Base-by-base conservation (phyloP, 2,888 invertebrate species). In the Drosophila borborema region DNA sequence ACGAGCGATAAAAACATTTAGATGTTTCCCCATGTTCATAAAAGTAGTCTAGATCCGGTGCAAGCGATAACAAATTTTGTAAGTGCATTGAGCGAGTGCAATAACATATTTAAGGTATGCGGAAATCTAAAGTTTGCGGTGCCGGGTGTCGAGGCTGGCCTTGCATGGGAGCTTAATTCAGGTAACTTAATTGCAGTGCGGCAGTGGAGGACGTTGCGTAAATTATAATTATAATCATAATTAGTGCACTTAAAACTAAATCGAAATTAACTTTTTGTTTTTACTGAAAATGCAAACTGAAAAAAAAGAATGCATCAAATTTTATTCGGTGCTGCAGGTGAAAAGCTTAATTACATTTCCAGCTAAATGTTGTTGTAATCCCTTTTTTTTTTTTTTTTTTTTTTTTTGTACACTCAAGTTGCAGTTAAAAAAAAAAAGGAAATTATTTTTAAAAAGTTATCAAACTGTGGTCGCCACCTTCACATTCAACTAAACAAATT, bases 141-240 rank as follows among this genome's bases (percentile, higher is more conserved):
- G n/a, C 2, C 5, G 16, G 40, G 38, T 38, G 36, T 36, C 36
- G 7, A 34, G 28, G 28, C 2, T 14, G 16, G 9, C 12, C 12
- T 34, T 43, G 45, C 23, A 43, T 45, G 8, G 8, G 31, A 36
- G 68, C 20, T 49, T 31, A n/a, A 16, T 49, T 43, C 51, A 56
- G 68, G 61, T 58, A 41, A 28, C 53, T 58, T 53, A 53, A 58
- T 40, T 46, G 59, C 40, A 48, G 55, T 78, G 74, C 65, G 48
- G 36, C 55, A 49, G 60, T 72, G 51, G 63, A 36, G 56, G 71
- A 36, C 59, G 45, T 72, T 76, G 66, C 71, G 71, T 14, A 78
- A 86, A 74, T 66, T 53, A 77, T 80, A 86, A 80, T 77, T 66
- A 63, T 51, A 76, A 86, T 81, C 65, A 81, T 81, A 86, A 82